Evolutionary conservation across 2,888 invertebrate species (phyloP).

Genomic region (Julus scanicus): DNA sequence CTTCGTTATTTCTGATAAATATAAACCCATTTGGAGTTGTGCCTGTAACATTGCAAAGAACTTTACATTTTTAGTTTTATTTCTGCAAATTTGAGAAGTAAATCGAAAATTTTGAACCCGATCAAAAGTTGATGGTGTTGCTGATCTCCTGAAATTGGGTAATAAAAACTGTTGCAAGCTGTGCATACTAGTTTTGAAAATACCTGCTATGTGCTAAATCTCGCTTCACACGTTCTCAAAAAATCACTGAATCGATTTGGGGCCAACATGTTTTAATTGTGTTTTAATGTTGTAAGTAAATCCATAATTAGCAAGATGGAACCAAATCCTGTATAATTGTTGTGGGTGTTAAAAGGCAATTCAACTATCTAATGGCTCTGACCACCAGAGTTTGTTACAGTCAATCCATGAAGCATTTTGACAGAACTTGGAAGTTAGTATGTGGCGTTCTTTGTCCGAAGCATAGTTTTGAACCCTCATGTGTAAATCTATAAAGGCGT

Average conservation of each 20-base stretch:
- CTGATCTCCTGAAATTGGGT: too few species aligned
- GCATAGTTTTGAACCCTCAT: too few species aligned
- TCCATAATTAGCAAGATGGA: background rate
- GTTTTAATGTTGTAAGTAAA: background rate
- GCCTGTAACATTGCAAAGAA: too few species aligned
- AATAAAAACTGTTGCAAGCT: too few species aligned
- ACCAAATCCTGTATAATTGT: background rate
- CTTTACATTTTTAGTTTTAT: too few species aligned
- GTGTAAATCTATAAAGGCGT: too few species aligned
- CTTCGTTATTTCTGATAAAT: too few species aligned
- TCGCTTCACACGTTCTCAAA: background rate
- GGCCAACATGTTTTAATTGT: background rate
- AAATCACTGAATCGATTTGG: background rate
- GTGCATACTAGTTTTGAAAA: background rate
- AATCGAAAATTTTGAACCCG: too few species aligned
- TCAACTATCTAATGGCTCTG: background rate
- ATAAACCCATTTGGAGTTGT: too few species aligned
- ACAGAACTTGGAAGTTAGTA: background rate
- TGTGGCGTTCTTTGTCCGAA: background rate
- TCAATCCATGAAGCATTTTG: background rate
- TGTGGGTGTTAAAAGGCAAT: background rate
- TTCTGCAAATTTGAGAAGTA: too few species aligned
- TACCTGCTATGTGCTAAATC: background rate
- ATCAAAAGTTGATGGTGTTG: too few species aligned
- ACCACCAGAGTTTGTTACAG: background rate